A percentile compares a stretch with the other conserved stretches of the same genome.
Evolutionary conservation across 2,888 invertebrate genomes (phyloP).

Genomic region (Heliconius cydno): DNA sequence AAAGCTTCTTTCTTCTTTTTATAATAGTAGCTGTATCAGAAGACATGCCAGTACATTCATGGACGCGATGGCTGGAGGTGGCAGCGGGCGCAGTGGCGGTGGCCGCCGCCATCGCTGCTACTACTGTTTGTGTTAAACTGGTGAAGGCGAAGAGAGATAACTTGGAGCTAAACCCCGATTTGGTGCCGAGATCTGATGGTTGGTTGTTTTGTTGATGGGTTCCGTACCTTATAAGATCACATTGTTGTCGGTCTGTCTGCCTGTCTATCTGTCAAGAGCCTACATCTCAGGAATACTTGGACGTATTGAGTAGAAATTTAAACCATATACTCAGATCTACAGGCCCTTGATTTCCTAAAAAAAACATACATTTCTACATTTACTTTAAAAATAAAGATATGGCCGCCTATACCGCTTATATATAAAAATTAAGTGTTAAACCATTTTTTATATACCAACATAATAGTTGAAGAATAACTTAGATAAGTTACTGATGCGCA

Average conservation of each 20-base stretch:
- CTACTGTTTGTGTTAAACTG: conserved; percentile 51
- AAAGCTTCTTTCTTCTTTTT: neutral
- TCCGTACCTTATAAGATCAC: too few relatives aligned
- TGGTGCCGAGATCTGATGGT: conserved; percentile 64
- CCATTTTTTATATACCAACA: neutral
- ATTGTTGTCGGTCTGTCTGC: too few relatives aligned
- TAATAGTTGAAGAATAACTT: neutral
- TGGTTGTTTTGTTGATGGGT: conserved; percentile 28
- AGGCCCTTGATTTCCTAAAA: too few relatives aligned
- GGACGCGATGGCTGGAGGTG: conserved; percentile 57
- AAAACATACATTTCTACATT: too few relatives aligned
- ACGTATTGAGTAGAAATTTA: too few relatives aligned
- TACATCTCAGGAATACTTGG: too few relatives aligned
- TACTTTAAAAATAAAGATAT: too few relatives aligned
- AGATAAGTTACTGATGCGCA: neutral
- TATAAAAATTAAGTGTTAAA: too few relatives aligned
- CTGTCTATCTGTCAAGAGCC: too few relatives aligned
- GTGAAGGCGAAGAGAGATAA: conserved; percentile 47
- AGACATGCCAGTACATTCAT: conserved; percentile 44
- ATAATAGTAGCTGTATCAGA: conserved; percentile 52
- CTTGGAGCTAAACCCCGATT: conserved; percentile 57
- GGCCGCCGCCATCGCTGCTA: conserved; percentile 46
- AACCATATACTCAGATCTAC: too few relatives aligned
- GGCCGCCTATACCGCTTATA: too few relatives aligned
- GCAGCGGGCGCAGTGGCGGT: conserved; percentile 49